Base-by-base conservation (phyloP, 2,888 invertebrate species). In the Eilema sororculum region DNA sequence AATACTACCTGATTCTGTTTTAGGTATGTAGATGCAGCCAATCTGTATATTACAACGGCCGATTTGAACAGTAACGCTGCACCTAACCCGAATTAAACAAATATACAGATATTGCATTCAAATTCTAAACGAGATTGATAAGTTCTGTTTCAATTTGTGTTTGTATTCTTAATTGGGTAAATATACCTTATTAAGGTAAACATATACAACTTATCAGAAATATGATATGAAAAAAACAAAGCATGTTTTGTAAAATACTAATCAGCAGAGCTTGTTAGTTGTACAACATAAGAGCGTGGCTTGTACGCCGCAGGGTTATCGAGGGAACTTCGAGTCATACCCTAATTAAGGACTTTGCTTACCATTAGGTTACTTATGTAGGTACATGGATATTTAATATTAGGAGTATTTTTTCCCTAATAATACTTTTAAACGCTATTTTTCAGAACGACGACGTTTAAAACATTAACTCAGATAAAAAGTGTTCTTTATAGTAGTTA, bases 271-370 rank as follows among this genome's bases (percentile, higher is more conserved):
- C 33, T 73, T 71, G 59, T 78, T 72, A 71, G 30, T 58, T 59
- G 63, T 68, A 62, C 67, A 67, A 63, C 71, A 61, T 60, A 64
- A 65, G 65, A 74, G 64, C 56, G 64, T 41, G 57, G 58, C 75
- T 64, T 82, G 84, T 83, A 77, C 68, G 84, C 84, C 78, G 20
- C 62, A 65, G 79, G 82, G 69, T 52, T 66, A 77, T 79, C 72
- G 37, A 57, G 22, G 63, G 41, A 77, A 74, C 69, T 71, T 76
- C 69, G 57, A 46, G 65, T 70, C 56, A 30, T 58, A 66, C 41
- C 71, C 66, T 78, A 80, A 76, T 79, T 77, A 75, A 60, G 63
- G 62, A 61, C 59, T 67, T 58, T 59, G 16, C 59, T 56, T 64
- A 16, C 67, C 33, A 69, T 69, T 57, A 71, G n/a, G 37, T n/a